These are phyloP conservation scores for Melanotaenia pygmaea DNA, from an alignment of 2,797 vertebrate species.

Conservation along the genomic window DNA sequence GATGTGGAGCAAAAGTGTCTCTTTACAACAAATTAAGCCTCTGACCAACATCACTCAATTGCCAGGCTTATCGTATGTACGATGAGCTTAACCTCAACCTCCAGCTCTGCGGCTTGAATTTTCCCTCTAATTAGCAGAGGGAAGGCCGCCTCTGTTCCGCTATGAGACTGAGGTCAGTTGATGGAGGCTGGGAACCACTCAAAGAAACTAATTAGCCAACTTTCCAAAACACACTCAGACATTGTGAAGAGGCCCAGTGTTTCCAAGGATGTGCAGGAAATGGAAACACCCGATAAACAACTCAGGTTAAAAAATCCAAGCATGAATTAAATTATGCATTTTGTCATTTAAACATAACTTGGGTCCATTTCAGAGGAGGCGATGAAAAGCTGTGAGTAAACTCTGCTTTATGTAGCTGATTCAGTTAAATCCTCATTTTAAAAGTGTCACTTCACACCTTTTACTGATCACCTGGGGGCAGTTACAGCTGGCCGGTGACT, in stretches of 20 bases:
- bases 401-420: slow-evolving; percentile 47
- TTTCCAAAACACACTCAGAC: slow-evolving; percentile 63
- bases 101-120: slow-evolving; percentile 52
- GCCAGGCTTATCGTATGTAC: slow-evolving; percentile 64
- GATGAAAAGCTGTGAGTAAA: slow-evolving; percentile 44
- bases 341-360: slow-evolving; percentile 20
- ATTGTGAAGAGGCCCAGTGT: not conserved
- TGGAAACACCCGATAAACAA: slow-evolving; percentile 50
- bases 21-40: slow-evolving; percentile 46
- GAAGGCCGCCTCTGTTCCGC: slow-evolving; percentile 44
- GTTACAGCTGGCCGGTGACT: slow-evolving; percentile 36
- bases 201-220: slow-evolving; percentile 63
- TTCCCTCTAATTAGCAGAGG: slow-evolving; percentile 71
- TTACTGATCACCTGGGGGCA: slow-evolving; percentile 62
- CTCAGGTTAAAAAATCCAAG: slow-evolving; percentile 1
- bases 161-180: slow-evolving; percentile 61
- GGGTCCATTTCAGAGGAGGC: slow-evolving; percentile 35
- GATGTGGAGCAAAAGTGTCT: slow-evolving; percentile 53
- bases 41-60: slow-evolving; percentile 62
- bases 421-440: slow-evolving; percentile 58
- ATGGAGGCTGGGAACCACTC: slow-evolving; percentile 68
- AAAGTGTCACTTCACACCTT: slow-evolving; percentile 67
- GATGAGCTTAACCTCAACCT: slow-evolving; percentile 74
- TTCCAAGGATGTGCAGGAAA: slow-evolving; percentile 49
- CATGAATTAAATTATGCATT: slow-evolving; percentile 10